phyloP scores from a whole-genome alignment of 2,113 vertebrate species.

The Nibea coibor region DNA sequence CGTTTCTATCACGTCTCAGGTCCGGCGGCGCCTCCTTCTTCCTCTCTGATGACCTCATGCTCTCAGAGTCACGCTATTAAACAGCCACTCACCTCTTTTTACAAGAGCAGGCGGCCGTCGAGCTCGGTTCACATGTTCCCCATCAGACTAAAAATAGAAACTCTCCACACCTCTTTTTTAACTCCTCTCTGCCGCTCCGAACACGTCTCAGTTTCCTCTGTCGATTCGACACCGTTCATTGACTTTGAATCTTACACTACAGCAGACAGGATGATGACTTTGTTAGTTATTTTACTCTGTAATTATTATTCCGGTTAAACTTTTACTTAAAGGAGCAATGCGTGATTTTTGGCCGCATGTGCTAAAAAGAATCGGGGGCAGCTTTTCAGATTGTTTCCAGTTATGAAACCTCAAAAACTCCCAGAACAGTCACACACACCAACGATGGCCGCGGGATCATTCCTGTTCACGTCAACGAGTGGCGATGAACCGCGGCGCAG shows the following conservation, averaged over 20 bases:
- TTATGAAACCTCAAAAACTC: too few species aligned
- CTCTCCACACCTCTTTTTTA: conserved; percentile 6
- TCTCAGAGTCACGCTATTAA: conserved; percentile 54
- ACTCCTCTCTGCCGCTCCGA: conserved; percentile 11
- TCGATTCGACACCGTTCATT: neutral
- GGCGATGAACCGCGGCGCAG: too few species aligned
- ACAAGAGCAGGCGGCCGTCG: conserved; percentile 35
- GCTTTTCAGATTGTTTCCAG: too few species aligned
- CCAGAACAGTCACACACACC: too few species aligned
- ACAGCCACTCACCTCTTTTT: conserved; percentile 55
- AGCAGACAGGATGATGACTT: too few species aligned
- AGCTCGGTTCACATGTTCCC: conserved; percentile 45
- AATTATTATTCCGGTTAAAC: neutral
- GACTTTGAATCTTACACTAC: too few species aligned
- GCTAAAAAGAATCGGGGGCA: too few species aligned
- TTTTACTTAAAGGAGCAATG: too few species aligned
- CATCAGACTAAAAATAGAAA: conserved; percentile 59
- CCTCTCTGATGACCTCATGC: conserved; percentile 55
- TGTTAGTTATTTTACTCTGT: neutral
- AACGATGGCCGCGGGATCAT: too few species aligned
- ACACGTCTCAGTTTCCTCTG: conserved; percentile 10
- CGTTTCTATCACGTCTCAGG: neutral
- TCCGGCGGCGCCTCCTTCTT: neutral
- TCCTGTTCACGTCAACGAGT: too few species aligned
- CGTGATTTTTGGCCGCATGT: too few species aligned